Evolutionary conservation across 2,888 invertebrate genomes (phyloP).

Genomic region (Chloroclysta siterata): DNA sequence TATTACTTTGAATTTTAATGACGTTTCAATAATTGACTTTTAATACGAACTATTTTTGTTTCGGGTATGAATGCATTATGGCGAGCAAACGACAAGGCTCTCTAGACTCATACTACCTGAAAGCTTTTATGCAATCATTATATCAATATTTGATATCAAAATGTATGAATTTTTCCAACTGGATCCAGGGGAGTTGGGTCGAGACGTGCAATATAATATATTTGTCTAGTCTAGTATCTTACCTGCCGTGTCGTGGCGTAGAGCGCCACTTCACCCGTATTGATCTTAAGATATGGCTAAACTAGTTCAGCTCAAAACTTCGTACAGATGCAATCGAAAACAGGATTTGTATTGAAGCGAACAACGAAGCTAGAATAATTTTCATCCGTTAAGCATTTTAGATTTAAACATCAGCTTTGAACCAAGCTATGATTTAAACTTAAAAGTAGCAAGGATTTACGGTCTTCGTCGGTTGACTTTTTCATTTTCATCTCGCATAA

Average conservation of each 20-base stretch:
- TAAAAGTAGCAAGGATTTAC: slow-evolving; percentile 37
- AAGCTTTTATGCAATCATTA: slow-evolving; percentile 33
- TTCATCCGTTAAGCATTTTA: slow-evolving; percentile 2
- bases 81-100: slow-evolving; percentile 16
- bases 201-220: slow-evolving; percentile 9
- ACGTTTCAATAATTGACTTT: slow-evolving; percentile 36
- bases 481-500: slow-evolving; percentile 40
- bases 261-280: slow-evolving; percentile 42
- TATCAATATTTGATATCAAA: slow-evolving; percentile 28
- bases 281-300: slow-evolving; percentile 37
- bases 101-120: slow-evolving; percentile 16
- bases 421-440: slow-evolving; percentile 33
- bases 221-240: slow-evolving; percentile 7
- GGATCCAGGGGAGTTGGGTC: slow-evolving; percentile 6
- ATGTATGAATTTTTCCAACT: slow-evolving; percentile 28
- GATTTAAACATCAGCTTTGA: slow-evolving; percentile 16
- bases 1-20: slow-evolving; percentile 51
- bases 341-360: slow-evolving; percentile 1
- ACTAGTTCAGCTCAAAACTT: slow-evolving; percentile 28
- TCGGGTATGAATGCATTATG: slow-evolving; percentile 20
- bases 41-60: slow-evolving; percentile 19
- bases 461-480: slow-evolving; percentile 33
- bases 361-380: slow-evolving; percentile 11
- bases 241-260: slow-evolving; percentile 26
- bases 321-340: slow-evolving; percentile 4